Evolutionary conservation across 2,113 vertebrate species (phyloP).

Genomic region (Eubucco bourcierii): DNA sequence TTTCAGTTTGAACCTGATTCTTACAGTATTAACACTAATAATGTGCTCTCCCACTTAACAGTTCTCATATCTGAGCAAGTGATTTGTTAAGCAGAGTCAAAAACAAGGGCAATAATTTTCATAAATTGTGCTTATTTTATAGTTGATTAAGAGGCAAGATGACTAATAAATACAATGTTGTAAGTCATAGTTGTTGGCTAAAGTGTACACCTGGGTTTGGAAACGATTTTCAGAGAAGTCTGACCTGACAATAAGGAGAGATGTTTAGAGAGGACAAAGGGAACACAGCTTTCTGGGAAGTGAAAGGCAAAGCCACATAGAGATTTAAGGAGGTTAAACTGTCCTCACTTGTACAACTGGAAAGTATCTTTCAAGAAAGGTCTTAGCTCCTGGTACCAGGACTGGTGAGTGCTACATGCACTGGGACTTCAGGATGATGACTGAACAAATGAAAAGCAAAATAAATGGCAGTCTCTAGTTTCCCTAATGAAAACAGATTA

Average conservation of each 20-base stretch:
- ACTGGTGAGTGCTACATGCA: background rate
- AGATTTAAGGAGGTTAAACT: background rate
- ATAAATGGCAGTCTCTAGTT: conserved; percentile 11
- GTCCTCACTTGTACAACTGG: background rate
- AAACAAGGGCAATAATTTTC: background rate
- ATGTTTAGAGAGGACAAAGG: background rate
- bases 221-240: background rate
- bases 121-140: background rate
- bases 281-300: background rate
- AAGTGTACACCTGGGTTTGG: background rate
- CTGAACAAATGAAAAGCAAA: background rate
- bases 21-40: background rate
- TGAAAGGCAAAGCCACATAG: background rate
- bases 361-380: background rate
- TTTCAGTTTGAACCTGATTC: background rate
- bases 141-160: background rate
- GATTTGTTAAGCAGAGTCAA: background rate
- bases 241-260: background rate
- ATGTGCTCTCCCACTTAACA: background rate
- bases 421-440: background rate
- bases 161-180: background rate
- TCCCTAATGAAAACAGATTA: conserved; percentile 48
- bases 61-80: background rate
- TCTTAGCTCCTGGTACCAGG: background rate
- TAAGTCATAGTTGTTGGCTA: background rate